Base-by-base conservation (phyloP, 2,797 vertebrate genomes). In the Apogon talboti region DNA sequence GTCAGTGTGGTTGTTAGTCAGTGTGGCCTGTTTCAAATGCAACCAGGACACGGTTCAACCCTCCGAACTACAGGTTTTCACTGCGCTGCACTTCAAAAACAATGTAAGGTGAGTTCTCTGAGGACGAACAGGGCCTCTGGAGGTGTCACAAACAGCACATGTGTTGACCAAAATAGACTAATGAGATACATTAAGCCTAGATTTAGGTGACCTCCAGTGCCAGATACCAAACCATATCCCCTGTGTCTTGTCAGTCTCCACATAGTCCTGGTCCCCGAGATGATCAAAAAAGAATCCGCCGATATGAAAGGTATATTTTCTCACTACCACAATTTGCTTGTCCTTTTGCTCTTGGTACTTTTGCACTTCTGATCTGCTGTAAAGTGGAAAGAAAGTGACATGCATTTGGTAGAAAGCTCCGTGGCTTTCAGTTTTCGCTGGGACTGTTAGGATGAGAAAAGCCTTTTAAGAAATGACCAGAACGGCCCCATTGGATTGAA, bases 101-200 rank as follows among this genome's bases (percentile, higher is more conserved):
- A 73, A 11, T 38, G 7, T 44, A 33, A 66, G 35, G 9, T 55
- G 33, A 63, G 14, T 64, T 47, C 37, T 71, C 54, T 53, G 79
- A 84, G 67, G 82, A 63, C 71, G 68, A 21, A 66, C 44, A 45
- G 11, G 28, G 45, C 64, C 16, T 37, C 35, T 1, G 14, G 35
- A 73, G 74, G 61, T 33, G 5, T 42, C 41, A 47, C 48, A 53
- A 43, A 63, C 53, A 59, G 46, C 19, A 8, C 48, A 72, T 71
- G 43, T 65, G 35, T 68, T 65, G 61, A 78, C 52, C 58, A 56
- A 51, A 79, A 64, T 42, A 35, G 37, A 64, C 66, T 82, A 84
- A 87, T 85, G 77, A 85, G 64, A 71, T 65, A 57, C 64, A 76
- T 73, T 75, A 56, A 71, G 50, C 51, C 15, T 42, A 55, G 51